Evolutionary conservation across 2,888 invertebrate genomes (phyloP), one percentile per base, ranked within the genome.

Genomic region (Acleris sparsana): DNA sequence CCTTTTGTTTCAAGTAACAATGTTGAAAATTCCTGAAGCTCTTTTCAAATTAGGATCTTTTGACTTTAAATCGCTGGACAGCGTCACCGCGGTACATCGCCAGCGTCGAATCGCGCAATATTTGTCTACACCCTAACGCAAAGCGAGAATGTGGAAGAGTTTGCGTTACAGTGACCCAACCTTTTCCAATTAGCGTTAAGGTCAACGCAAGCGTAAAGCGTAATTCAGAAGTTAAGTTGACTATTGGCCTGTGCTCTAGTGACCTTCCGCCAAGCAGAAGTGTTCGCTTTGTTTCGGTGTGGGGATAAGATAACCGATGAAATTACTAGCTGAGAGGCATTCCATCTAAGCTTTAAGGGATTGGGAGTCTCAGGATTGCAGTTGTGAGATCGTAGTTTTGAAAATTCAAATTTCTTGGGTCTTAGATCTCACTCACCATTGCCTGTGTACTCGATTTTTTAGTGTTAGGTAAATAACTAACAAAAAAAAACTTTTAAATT

Each of bases 151-250:
- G 55, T 18, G 56, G 57, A n/a, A 39, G 46, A 61, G 46, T 53
- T 66, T 39, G 46, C 52, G 43, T 51, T 60, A 60, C 33, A 22
- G 43, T 44, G n/a, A n/a, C 46, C 22, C 16, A 46, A 53, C 52
- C 57, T 62, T 66, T 66, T 57, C 46, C 63, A 63, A 57, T 57
- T 66, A 57, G 13, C 20, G 4, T 49, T 56, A n/a, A 25, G 48
- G 57, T 52, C n/a, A 57, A 65, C 33, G 60, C 25, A 46, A 39
- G 20, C 49, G 18, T 53, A 55, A 29, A 22, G n/a, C 46, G 49
- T 25, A 39, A 53, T 53, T 64, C 48, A 48, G 25, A 22, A 59
- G 64, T 59, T 53, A 39, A 46, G 20, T 22, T 25, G 16, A 46
- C 46, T 57, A 25, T 22, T 25, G 57, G 46, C 46, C 46, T 17